Percentiles rank a stretch among this genome's conserved stretches.
Conservation (phyloP, 2,888 invertebrate genomes). For the Lycocerus yunnanus region DNA sequence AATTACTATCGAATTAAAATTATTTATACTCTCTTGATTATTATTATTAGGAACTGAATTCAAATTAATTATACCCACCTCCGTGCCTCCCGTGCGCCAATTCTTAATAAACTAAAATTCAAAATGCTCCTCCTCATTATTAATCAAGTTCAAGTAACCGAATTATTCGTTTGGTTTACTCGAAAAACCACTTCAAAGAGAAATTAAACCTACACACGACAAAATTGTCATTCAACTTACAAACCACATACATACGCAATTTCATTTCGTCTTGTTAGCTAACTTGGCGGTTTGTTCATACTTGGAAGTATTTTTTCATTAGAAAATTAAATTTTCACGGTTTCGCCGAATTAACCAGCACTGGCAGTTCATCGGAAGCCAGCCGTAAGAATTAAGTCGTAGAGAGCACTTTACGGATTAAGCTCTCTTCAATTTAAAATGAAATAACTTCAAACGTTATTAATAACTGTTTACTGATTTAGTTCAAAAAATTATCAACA, state of each 20-base stretch:
- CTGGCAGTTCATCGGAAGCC: too few species aligned
- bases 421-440: too few species aligned
- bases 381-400: too few species aligned
- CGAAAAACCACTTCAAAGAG: slow-evolving; percentile 19
- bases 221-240: slow-evolving; percentile 1
- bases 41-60: background rate
- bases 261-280: background rate
- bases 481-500: too few species aligned
- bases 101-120: slow-evolving; percentile 1
- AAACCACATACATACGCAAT: background rate
- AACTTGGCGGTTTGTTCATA: background rate
- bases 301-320: background rate
- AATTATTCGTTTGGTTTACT: slow-evolving; percentile 21
- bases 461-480: too few species aligned
- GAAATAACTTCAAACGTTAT: too few species aligned
- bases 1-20: slow-evolving; percentile 26
- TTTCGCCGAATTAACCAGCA: background rate
- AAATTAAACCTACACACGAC: slow-evolving; percentile 15
- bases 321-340: background rate
- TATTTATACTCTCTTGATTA: slow-evolving; percentile 12
- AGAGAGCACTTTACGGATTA: too few species aligned
- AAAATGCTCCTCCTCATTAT: background rate
- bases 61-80: slow-evolving; percentile 9
- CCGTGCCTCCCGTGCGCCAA: background rate
- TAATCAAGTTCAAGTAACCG: background rate